Evolutionary conservation across 2,113 vertebrate species (phyloP).

Genomic region (Pan paniscus): DNA sequence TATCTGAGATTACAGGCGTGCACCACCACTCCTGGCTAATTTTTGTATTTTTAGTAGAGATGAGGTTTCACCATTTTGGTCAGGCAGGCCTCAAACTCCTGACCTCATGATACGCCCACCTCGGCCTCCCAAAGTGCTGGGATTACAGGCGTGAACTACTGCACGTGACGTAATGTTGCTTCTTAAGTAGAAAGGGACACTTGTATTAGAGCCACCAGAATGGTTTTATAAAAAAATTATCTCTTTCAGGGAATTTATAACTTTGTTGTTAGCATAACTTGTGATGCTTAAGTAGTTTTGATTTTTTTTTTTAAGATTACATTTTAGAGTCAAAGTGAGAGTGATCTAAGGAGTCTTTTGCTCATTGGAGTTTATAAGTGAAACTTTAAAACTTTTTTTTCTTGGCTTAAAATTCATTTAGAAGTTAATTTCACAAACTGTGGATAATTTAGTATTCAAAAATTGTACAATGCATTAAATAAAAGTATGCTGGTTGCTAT

Average conservation of each 20-base stretch:
- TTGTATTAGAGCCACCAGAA: background rate
- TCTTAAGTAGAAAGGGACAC: background rate
- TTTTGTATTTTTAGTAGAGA: too few relatives aligned
- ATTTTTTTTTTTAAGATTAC: background rate
- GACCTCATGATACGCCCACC: too few relatives aligned
- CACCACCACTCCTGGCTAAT: too few relatives aligned
- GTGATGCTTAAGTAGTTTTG: background rate
- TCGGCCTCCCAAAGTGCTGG: too few relatives aligned
- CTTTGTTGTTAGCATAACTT: background rate
- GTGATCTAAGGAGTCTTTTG: background rate
- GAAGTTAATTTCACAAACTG: background rate
- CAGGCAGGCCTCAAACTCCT: too few relatives aligned
- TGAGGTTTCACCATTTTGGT: too few relatives aligned
- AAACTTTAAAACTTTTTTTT: background rate
- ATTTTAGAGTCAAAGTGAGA: background rate
- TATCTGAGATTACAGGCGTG: too few relatives aligned
- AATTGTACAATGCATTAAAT: background rate
- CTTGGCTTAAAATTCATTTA: background rate
- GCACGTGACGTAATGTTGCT: too few relatives aligned
- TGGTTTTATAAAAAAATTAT: background rate
- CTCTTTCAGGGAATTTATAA: background rate
- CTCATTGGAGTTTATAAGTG: background rate
- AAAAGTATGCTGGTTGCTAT: background rate
- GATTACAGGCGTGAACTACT: too few relatives aligned
- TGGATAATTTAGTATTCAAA: conserved; percentile 12